Percentiles rank a stretch among this genome's conserved stretches.
Conservation (phyloP, 2,113 vertebrate genomes). For the Toxostoma redivivum region DNA sequence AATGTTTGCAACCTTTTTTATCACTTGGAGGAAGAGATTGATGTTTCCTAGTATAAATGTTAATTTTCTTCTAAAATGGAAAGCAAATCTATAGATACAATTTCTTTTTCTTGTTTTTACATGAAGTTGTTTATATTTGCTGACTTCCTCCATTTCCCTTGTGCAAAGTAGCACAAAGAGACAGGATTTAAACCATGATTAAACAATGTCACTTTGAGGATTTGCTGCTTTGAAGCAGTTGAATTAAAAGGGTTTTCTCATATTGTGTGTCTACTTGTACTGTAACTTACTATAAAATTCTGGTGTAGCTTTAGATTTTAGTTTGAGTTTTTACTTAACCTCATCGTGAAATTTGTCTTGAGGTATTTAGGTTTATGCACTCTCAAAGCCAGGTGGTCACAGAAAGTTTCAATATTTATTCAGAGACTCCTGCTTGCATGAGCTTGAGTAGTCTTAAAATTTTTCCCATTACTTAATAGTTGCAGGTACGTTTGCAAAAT, state of each 20-base stretch:
- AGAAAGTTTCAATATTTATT: not conserved
- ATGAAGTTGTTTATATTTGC: not conserved
- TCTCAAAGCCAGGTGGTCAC: not conserved
- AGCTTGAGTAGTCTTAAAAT: not conserved
- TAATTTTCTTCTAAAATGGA: not conserved
- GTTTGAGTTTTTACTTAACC: not conserved
- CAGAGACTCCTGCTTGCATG: not conserved
- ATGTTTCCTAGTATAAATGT: not conserved
- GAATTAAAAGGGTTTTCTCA: not conserved
- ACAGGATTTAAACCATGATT: not conserved
- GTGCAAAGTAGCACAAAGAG: not conserved
- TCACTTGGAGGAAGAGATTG: conserved; percentile 6
- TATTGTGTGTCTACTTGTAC: not conserved
- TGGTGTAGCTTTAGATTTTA: conserved; percentile 38
- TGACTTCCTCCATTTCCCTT: not conserved
- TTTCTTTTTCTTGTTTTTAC: not conserved
- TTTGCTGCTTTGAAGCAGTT: not conserved
- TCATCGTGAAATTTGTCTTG: not conserved
- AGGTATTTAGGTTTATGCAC: not conserved
- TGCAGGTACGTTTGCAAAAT: not conserved
- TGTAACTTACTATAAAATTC: not conserved
- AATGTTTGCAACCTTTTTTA: not conserved
- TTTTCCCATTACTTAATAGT: not conserved
- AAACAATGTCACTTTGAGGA: not conserved
- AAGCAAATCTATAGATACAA: not conserved